These are phyloP conservation scores for Monodelphis domestica DNA, from an alignment of 2,797 vertebrate genomes.

Conservation along the genomic window DNA sequence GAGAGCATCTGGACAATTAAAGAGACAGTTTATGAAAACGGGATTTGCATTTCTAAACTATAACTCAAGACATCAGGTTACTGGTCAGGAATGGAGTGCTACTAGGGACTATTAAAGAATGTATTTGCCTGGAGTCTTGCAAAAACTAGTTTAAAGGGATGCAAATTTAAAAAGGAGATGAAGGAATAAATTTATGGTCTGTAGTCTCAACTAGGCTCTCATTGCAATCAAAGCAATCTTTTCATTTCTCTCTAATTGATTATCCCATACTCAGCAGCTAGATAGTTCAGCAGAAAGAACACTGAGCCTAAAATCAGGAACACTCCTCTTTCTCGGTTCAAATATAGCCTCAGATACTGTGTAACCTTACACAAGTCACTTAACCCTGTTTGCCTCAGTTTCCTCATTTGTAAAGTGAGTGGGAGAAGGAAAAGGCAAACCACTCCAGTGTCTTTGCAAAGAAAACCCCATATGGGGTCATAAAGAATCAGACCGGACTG, in stretches of 20 bases:
- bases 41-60: background rate
- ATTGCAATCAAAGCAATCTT: background rate
- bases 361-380: too few relatives aligned
- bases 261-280: background rate
- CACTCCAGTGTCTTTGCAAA: too few relatives aligned
- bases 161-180: background rate
- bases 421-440: too few relatives aligned
- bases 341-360: too few relatives aligned
- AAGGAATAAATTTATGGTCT: background rate
- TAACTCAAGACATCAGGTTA: background rate
- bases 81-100: background rate
- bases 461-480: too few relatives aligned
- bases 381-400: too few relatives aligned
- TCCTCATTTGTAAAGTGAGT: too few relatives aligned
- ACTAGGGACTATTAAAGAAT: background rate
- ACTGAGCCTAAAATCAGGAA: too few relatives aligned
- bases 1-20: background rate
- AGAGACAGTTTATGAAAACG: background rate
- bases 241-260: background rate
- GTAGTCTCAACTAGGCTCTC: background rate
- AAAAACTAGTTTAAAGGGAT: background rate
- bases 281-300: too few relatives aligned
- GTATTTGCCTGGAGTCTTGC: background rate
- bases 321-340: too few relatives aligned
- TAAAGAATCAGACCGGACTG: too few relatives aligned